Base-by-base conservation (phyloP, 2,888 invertebrate species). In the Nomada goodeniana region DNA sequence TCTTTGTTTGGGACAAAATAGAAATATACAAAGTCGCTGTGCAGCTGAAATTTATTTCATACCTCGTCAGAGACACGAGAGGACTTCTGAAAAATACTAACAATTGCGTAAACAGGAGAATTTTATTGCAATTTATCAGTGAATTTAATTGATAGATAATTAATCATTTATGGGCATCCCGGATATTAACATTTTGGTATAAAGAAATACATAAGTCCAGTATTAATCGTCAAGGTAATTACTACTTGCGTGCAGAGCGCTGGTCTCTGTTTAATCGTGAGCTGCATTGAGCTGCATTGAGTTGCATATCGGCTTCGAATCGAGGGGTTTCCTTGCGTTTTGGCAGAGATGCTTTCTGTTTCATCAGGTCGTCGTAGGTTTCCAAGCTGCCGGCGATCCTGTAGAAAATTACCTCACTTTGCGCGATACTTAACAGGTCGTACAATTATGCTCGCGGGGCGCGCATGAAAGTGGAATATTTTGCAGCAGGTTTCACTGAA, bases 401-500 rank as follows among this genome's bases (percentile, higher is more conserved):
- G n/a, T 53, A 50, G 80, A 70, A 70, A 80, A 81, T 80, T 70
- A 69, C 57, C 80, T 80, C 64, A 60, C 69, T 81, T 68, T 57
- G 44, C 26, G 15, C 53, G 55, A 26, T 50, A 29, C 50, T 73
- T 29, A 61, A 20, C 64, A 29, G 59, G 36, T 80, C 65, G 70
- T 11, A 20, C 42, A 50, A 60, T 65, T 53, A 47, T 80, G 42
- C 59, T 29, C 57, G 47, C 42, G 11, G 29, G 42, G 18, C n/a
- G 20, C 69, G 52, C 80, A 70, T 36, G 80, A 81, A 74, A 80
- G 81, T 57, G 74, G 69, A 74, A 73, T 77, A 76, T 76, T 80
- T 68, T 63, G 29, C 60, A 42, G 36, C 47, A 67, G 29, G 64
- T 79, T 80, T 80, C 80, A 73, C 72, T 69, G 80, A 15, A 57